Base-by-base conservation (phyloP, 2,113 vertebrate species). In the Oostethus manadensis region DNA sequence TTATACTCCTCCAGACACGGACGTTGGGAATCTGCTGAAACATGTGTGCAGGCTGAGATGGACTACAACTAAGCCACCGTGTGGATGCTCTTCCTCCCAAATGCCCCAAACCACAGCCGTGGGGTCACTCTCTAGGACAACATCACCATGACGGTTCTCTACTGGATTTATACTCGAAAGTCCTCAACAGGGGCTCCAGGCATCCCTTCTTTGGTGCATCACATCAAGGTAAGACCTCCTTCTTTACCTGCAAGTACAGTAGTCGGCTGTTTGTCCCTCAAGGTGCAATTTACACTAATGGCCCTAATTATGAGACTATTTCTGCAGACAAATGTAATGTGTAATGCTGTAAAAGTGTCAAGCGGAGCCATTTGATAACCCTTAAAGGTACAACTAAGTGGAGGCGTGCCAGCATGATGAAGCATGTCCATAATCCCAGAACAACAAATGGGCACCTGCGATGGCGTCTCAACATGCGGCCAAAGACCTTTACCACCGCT, bases 391-490 rank as follows among this genome's bases (percentile, higher is more conserved):
- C 5, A 50, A 50, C 8, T 50, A 22, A 16, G 13, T 26, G 13
- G 22, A 14, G 10, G 46, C 9, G 10, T 22, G 47, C 17, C 33
- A 16, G 29, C 26, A 35, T 38, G 10, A 38, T 6, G 13, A 2
- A 42, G 35, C 35, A 38, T 10, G 16, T 35, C 26, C 23, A 4
- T 10, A 61, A 71, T 66, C 50, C 64, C 14, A 38, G 23, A 58
- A 38, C 26, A 65, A 42, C 60, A 58, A 65, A 68, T 55, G 9
- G 22, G 46, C 20, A 18, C 23, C 38, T 6, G 1, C 57, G 1
- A 29, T 10, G 29, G 42, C 8, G 2, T 50, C 22, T 67, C 49
- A 66, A 50, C 64, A 54, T 70, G 47, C 64, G 21, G 10, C 22
- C 4, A 40, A 23, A 38, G 68, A 45, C 20, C 23, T 47, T 47